Evolutionary conservation across 1,140 invertebrate species (phyloP), one percentile per base, ranked within the genome.

Genomic region (Drosophila pseudoananassae): DNA sequence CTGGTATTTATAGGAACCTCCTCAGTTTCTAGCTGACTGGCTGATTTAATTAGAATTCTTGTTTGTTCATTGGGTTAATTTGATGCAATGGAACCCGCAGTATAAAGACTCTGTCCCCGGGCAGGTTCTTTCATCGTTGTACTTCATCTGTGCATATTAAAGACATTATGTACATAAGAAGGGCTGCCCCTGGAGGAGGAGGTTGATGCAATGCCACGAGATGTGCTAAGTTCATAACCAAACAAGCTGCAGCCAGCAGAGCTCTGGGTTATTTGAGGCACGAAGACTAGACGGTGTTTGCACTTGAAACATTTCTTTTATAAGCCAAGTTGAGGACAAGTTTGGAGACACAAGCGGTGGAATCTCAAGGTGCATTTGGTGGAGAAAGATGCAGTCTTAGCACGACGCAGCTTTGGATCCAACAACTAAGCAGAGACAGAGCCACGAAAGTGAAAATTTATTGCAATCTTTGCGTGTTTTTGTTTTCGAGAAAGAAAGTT

Each of bases 361-460:
- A 63, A 78, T 76, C 76, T 61, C 76, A 84, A 84, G 76, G 80
- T 76, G 53, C 60, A 45, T 36, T 51, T 27, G 49, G 2, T 15
- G 25, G 25, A 7, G 49, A 43, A 43, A 43, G 15, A 43, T 43
- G 40, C 15, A 43, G 2, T 43, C 40, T 43, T 43, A 43, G 15
- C 40, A 43, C 40, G 15, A 43, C n/a, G 5, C 15, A 15, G n/a
- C 5, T 51, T 36, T 59, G 56, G 58, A 45, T 38, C 53, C 71
- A 61, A 61, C 54, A 72, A 72, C 70, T 20, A 80, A 51, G 40
- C 23, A 61, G 43, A 64, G 33, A 36, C 38, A 43, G 53, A 43
- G 56, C 70, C 69, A 77, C 61, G 72, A 85, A 87, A 85, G 82
- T 87, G 82, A 87, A 81, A 79, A 70, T 68, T 46, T 52, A 25